phyloP scores from a whole-genome alignment of 2,113 vertebrate genomes.

The Perccottus glenii region DNA sequence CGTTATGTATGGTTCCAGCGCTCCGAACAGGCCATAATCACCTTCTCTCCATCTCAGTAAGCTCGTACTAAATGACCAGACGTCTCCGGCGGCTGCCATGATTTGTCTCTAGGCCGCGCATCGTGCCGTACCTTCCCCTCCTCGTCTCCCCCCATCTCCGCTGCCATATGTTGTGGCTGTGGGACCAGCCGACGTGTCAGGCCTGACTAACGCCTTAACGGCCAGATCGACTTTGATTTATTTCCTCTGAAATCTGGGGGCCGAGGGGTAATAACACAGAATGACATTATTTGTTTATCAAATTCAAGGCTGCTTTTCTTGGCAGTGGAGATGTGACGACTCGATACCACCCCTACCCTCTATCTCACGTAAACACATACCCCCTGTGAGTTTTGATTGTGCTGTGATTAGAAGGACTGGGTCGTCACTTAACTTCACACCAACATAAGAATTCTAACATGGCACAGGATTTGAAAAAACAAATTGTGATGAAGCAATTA shows the following conservation, averaged over 20 bases:
- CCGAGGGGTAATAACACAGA: constrained; percentile 85
- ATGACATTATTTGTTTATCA: constrained; percentile 96
- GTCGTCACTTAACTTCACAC: constrained; percentile 73
- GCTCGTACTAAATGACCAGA: constrained; percentile 74
- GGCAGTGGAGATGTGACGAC: constrained; percentile 81
- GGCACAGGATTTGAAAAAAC: constrained; percentile 36
- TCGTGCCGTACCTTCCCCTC: constrained; percentile 52
- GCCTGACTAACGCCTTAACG: constrained; percentile 76
- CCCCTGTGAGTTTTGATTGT: constrained; percentile 81
- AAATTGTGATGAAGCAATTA: constrained; percentile 66
- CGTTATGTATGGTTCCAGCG: constrained; percentile 65
- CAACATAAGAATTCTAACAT: constrained; percentile 59
- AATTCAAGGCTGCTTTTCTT: constrained; percentile 82
- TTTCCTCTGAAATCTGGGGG: constrained; percentile 91
- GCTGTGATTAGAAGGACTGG: constrained; percentile 74
- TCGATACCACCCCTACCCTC: constrained; percentile 51
- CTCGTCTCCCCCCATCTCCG: constrained; percentile 35
- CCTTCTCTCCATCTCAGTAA: constrained; percentile 73
- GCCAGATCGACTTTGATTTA: constrained; percentile 87
- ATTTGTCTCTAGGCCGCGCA: constrained; percentile 63
- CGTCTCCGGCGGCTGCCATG: constrained; percentile 64
- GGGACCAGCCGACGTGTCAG: constrained; percentile 82
- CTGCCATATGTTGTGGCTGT: constrained; percentile 77
- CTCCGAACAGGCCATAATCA: constrained; percentile 67
- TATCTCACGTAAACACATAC: neutral